Evolutionary conservation across 92 coral and sea anemone species (phyloP), one percentile per base, ranked within the genome.

Genomic region (Pocillopora grandis): DNA sequence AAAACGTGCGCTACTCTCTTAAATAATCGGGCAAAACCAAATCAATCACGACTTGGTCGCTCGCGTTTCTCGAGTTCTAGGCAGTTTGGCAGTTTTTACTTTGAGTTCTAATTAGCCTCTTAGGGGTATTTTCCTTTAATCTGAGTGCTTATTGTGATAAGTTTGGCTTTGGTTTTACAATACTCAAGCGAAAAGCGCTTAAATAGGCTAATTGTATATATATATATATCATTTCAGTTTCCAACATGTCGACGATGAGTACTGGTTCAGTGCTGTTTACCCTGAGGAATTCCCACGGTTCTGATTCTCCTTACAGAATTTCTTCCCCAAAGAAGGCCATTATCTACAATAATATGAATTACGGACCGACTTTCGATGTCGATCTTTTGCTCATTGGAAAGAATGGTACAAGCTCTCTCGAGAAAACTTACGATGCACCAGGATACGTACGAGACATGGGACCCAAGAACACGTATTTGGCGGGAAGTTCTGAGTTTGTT

Each of bases 321-420:
- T 15, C 2, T 16, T 52, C 1, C 33, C 52, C 10, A 10, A 10
- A 3, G 12, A 11, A 60, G 9, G 23, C 18, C 19, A 75, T 15
- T 7, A 75, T 75, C 63, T 17, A 52, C 23, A 75, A 75, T 21
- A 57, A 17, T 31, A 56, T 49, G 15, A 52, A 33, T 11, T n/a
- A 75, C 63, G 79, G 79, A 19, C 79, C 79, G 17, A n/a, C 79
- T 10, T 52, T 75, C 48, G 58, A 23, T 13, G 58, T 48, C 3
- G 79, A 75, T 33, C 66, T 75, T n/a, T 1, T 56, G 23, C 79
- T 75, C 15, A 56, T 36, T 21, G 79, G 79, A 10, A n/a, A 75
- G 19, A 75, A 75, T 56, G 79, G 79, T 27, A 19, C 79, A 52
- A 48, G 79, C 21, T 14, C 19, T 75, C 62, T 75, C 57, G 79